Conservation (phyloP, 1,140 invertebrate genomes). For the Anastrepha ludens region DNA sequence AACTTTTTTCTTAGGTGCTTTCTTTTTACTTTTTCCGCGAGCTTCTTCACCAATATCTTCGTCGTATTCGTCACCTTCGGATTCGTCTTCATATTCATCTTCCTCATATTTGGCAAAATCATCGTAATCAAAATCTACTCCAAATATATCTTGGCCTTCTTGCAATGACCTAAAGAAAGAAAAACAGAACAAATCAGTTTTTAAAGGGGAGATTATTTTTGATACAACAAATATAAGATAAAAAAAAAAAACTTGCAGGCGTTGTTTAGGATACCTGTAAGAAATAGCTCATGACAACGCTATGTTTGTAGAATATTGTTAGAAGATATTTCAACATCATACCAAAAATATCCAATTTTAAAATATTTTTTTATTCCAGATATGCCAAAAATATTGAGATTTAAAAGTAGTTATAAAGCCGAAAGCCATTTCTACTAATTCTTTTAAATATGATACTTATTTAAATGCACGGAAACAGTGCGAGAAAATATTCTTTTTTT, state of each 20-base stretch:
- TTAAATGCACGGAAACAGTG: too few relatives aligned
- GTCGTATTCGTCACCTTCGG: conserved; percentile 85
- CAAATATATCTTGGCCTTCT: conserved; percentile 99
- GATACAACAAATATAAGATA: conserved; percentile 30
- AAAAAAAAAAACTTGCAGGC: background rate
- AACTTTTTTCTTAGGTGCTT: conserved; percentile 85
- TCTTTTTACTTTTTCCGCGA: conserved; percentile 78
- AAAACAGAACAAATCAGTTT: conserved; percentile 27
- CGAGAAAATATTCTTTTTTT: too few relatives aligned
- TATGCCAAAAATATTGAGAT: too few relatives aligned
- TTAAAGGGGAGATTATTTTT: conserved; percentile 38
- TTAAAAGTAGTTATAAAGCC: too few relatives aligned
- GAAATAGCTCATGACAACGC: too few relatives aligned
- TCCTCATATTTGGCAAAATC: conserved; percentile 94
- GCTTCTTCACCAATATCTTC: conserved; percentile 82
- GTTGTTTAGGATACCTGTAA: too few relatives aligned
- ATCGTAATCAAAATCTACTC: conserved; percentile 98
- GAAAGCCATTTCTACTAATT: too few relatives aligned
- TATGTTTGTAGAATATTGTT: too few relatives aligned
- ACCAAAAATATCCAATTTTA: too few relatives aligned
- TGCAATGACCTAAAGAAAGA: conserved; percentile 85
- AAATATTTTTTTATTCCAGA: too few relatives aligned
- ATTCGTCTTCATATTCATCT: conserved; percentile 89
- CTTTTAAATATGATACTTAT: too few relatives aligned
- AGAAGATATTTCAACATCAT: too few relatives aligned